Evolutionary conservation across 2,797 vertebrate genomes (phyloP).

Genomic region (Scleropages formosus): DNA sequence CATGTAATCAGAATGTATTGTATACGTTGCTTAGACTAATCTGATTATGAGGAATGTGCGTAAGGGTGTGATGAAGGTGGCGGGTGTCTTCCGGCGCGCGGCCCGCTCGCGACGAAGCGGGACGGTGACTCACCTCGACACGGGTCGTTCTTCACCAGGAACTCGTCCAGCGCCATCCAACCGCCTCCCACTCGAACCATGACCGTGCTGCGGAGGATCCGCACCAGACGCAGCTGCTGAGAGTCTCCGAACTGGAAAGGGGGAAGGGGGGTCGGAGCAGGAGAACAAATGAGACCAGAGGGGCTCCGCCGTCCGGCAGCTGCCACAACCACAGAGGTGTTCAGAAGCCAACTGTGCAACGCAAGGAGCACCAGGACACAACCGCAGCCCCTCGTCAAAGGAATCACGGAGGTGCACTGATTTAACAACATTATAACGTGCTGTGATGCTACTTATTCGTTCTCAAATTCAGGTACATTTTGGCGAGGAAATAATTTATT

Average conservation of each 20-base stretch:
- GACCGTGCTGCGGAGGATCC: slow-evolving; percentile 94
- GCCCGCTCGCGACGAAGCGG: not conserved
- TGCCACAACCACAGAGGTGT: not conserved
- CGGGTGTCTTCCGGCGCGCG: not conserved
- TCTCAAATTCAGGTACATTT: not conserved
- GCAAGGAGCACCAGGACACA: slow-evolving; percentile 50
- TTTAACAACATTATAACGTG: not conserved
- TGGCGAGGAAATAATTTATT: not conserved
- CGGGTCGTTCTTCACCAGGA: slow-evolving; percentile 98
- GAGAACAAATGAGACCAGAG: slow-evolving; percentile 10
- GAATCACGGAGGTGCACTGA: not conserved
- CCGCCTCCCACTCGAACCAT: slow-evolving; percentile 98
- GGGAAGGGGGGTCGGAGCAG: not conserved
- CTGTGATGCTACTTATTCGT: not conserved
- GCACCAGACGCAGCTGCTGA: slow-evolving; percentile 93
- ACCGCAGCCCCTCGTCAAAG: not conserved
- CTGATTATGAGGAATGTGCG: no score
- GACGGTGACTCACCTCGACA: slow-evolving; percentile 81
- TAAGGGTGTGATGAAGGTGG: no score
- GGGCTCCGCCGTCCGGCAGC: not conserved
- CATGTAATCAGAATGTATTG: no score
- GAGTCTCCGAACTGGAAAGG: slow-evolving; percentile 93
- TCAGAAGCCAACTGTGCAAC: slow-evolving; percentile 52
- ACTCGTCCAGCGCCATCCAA: slow-evolving; percentile 99
- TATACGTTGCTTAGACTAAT: no score